Base-by-base conservation (phyloP, 2,888 invertebrate genomes). In the Schizaphis graminum region DNA sequence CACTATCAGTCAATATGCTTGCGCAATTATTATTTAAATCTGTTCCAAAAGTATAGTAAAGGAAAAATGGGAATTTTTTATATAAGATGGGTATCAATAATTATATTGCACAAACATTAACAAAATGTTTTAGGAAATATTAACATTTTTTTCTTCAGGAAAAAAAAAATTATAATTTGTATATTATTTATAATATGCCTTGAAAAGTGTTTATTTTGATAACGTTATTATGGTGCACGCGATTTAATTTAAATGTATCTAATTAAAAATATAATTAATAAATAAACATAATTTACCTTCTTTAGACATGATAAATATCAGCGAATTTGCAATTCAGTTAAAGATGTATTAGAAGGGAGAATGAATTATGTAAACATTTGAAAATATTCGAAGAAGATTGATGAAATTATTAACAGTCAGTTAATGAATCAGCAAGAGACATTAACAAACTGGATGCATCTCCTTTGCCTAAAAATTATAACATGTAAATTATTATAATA, bases 21-120 rank as follows among this genome's bases (percentile, higher is more conserved):
- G 90, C 91, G 94, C 94, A 94, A 91, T 91, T 94, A 94, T 94
- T 94, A 94, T 91, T 94, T 94, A 85, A 86, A 94, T 94, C 94
- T 94, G 94, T 91, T 94, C 94, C 57, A 94, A 91, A 91, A 93
- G 53, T 93, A 89, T 90, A 85, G 35, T 90, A 89, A 93, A 93
- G 57, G 85, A 84, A 84, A 89, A 92, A 88, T 47, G 89, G 93
- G 89, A 93, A 93, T 57, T 89, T 85, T 47, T 89, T 56, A 35
- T 85, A 93, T 93, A 90, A 93, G 93, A 86, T 91, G 90, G 90
- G 86, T 90, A 94, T 53, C 91, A 94, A 94, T 85, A 41, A 91
- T 91, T 94, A 94, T 94, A 94, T 94, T 94, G 94, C 94, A 94
- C 94, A 94, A 94, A 94, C 94, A 94, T 94, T 94, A 94, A 94